Conservation (phyloP, 92 coral and sea anemone species). For the Bergia puertoricense region DNA sequence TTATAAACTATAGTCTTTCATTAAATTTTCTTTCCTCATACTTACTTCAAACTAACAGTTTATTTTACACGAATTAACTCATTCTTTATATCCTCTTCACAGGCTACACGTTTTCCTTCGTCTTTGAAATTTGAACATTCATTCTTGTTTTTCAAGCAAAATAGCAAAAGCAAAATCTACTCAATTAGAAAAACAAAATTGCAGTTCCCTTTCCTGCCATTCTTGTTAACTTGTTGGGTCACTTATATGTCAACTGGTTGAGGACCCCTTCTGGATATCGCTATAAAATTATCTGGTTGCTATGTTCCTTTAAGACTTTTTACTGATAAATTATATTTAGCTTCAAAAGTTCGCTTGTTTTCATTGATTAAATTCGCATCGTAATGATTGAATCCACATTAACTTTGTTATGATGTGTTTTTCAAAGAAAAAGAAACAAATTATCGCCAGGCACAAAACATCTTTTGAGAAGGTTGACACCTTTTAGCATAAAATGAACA, state of each 20-base stretch:
- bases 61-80: background rate
- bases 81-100: background rate
- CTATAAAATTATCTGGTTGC: background rate
- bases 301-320: background rate
- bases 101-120: background rate
- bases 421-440: constrained; percentile 6
- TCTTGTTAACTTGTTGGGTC: background rate
- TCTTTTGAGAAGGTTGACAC: constrained; percentile 6
- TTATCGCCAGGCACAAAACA: background rate
- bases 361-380: background rate
- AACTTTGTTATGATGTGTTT: constrained; percentile 14
- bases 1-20: background rate
- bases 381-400: background rate
- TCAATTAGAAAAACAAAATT: background rate
- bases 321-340: background rate
- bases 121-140: background rate
- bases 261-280: background rate
- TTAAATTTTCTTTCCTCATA: too few species aligned
- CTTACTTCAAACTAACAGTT: too few species aligned
- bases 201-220: background rate
- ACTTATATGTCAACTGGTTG: background rate
- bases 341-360: background rate
- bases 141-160: background rate
- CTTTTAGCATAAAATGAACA: background rate
- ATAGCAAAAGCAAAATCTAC: constrained; percentile 1